Evolutionary conservation across 2,113 vertebrate genomes (phyloP), one percentile per base, ranked within the genome.

Genomic region (Lates calcarifer): DNA sequence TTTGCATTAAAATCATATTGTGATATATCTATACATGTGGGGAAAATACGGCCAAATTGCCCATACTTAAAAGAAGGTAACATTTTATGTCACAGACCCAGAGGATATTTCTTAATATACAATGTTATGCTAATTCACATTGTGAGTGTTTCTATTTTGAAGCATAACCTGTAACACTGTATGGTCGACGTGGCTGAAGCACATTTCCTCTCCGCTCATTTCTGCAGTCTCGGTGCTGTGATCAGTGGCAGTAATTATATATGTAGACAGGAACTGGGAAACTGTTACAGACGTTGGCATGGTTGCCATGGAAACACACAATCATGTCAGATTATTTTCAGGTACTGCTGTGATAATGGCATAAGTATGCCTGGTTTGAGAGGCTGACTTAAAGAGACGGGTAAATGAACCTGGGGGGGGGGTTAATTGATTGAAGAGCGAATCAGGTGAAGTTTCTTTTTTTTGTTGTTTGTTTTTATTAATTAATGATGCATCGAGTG

Each of bases 301-400:
- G 70, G 91, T 94, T 89, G 83, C 91, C 89, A 90, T 93, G 91
- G 93, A 88, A 91, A 93, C 91, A 69, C 87, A 85, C 90, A 87
- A 90, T 91, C 84, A 74, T 81, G 87, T 90, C 86, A 90, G 84
- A 88, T 92, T 90, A 91, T 92, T 91, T 93, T 88, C 92, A 90
- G 90, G 87, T 89, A 69, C 83, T 57, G 87, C 89, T 90, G 89
- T n/a, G 86, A 90, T 87, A 82, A 90, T 82, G 74, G 79, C 64
- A 68, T 18, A 63, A 86, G 79, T 53, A 26, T 17, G 67, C 31
- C 74, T 37, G 72, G 56, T 71, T 60, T 74, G 56, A 57, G 82
- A 81, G 80, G 80, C 72, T 9, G 73, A 49, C 73, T 79, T 41
- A 31, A 62, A 69, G 81, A 74, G 70, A 29, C 4, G 37, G 67